Percentiles rank a stretch among this genome's conserved stretches.
Evolutionary conservation across 1,140 invertebrate species (phyloP).

Genomic region (Aphis craccivora): DNA sequence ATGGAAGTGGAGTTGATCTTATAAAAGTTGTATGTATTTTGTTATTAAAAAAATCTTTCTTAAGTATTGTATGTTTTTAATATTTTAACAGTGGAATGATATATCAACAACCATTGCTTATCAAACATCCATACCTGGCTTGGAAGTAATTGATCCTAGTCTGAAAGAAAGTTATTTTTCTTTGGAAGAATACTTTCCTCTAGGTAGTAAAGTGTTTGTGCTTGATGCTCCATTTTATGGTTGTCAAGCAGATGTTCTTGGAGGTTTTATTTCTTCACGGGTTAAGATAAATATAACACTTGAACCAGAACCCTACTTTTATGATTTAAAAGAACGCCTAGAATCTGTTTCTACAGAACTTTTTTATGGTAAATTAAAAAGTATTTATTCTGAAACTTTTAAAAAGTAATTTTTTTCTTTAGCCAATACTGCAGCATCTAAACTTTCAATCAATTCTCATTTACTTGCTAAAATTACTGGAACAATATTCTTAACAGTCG

Average conservation of each 20-base stretch:
- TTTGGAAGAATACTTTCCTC: conserved; percentile 77
- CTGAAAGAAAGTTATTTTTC: conserved; percentile 63
- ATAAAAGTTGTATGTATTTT: conserved; percentile 44
- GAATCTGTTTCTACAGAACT: conserved; percentile 22
- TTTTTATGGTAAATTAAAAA: conserved; percentile 40
- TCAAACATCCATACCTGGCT: conserved; percentile 72
- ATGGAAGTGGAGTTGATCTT: conserved; percentile 56
- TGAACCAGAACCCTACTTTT: conserved; percentile 59
- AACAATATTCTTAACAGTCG: conserved; percentile 72
- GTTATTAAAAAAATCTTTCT: background rate
- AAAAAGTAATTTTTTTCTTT: conserved; percentile 56
- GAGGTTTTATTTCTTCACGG: conserved; percentile 28
- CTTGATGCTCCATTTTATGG: conserved; percentile 83
- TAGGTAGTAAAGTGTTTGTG: conserved; percentile 76
- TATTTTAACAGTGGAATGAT: conserved; percentile 59
- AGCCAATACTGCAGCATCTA: conserved; percentile 65
- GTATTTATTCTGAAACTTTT: background rate
- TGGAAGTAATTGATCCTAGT: conserved; percentile 64
- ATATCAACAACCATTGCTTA: conserved; percentile 65
- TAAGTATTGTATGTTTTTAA: background rate
- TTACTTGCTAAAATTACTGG: conserved; percentile 86
- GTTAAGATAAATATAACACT: conserved; percentile 50
- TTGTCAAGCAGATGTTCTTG: conserved; percentile 50
- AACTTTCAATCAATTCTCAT: conserved; percentile 72
- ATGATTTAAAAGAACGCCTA: conserved; percentile 58